Conservation (phyloP, 2,888 invertebrate genomes). For the Noctua comes region DNA sequence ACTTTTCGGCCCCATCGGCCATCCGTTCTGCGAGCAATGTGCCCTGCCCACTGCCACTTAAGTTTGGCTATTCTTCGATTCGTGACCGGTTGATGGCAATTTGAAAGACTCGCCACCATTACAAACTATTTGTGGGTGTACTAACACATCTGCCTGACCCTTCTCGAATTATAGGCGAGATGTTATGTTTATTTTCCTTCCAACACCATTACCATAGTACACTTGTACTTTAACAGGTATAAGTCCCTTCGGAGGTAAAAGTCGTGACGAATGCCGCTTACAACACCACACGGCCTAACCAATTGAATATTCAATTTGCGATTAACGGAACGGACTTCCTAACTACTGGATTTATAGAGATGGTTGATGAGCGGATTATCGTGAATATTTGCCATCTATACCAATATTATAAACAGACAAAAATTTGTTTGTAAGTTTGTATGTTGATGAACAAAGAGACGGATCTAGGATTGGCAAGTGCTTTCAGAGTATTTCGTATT, state of each 20-base stretch:
- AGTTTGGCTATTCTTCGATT: too few relatives aligned
- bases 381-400: not conserved
- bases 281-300: constrained; percentile 18
- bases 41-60: too few relatives aligned
- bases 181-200: not conserved
- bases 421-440: too few relatives aligned
- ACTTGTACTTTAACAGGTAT: constrained; percentile 11
- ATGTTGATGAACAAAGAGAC: too few relatives aligned
- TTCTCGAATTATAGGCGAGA: not conserved
- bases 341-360: constrained; percentile 52
- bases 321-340: constrained; percentile 61
- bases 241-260: constrained; percentile 18
- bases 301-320: constrained; percentile 57
- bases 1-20: too few relatives aligned
- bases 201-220: not conserved
- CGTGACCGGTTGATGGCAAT: too few relatives aligned
- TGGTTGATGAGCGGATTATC: constrained; percentile 2
- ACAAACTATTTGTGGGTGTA: too few relatives aligned
- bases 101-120: too few relatives aligned
- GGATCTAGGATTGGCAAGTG: too few relatives aligned
- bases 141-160: not conserved
- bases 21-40: too few relatives aligned
- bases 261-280: constrained; percentile 48
- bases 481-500: too few relatives aligned
- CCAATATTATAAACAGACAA: too few relatives aligned